Percentiles rank a stretch among this genome's conserved stretches.
These are phyloP conservation scores for Cuniculus paca DNA, from an alignment of 2,797 vertebrate genomes.

Conservation along the genomic window DNA sequence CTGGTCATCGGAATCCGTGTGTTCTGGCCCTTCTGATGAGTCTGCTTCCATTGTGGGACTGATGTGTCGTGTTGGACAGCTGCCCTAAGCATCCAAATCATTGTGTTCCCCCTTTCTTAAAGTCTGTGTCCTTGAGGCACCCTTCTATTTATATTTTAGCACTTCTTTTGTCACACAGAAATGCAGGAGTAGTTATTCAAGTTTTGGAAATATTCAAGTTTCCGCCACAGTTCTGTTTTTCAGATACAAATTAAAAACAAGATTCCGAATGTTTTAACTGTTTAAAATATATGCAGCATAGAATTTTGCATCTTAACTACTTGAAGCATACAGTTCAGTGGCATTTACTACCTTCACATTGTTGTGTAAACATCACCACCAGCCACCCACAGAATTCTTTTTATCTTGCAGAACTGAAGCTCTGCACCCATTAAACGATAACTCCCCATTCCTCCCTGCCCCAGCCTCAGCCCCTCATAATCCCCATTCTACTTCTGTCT, in stretches of 20 bases:
- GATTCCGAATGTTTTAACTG: background rate
- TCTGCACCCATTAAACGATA: background rate
- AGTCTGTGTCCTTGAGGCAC: background rate
- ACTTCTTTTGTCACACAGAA: background rate
- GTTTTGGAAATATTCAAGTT: background rate
- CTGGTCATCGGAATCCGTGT: background rate
- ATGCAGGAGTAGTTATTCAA: background rate
- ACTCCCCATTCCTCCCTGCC: rapidly evolving
- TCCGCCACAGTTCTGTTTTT: background rate
- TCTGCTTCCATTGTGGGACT: background rate
- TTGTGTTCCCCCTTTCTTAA: background rate
- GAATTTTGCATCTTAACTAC: background rate
- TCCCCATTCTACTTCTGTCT: background rate
- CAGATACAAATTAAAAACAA: background rate
- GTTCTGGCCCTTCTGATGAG: background rate
- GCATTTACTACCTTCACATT: background rate
- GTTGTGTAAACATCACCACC: background rate
- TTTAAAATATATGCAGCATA: background rate
- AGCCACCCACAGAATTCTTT: background rate
- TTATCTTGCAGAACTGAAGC: background rate
- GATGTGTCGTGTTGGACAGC: background rate
- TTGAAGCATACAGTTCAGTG: background rate
- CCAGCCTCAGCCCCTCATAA: background rate
- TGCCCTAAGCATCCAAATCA: background rate
- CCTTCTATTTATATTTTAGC: background rate